Evolutionary conservation across 1,140 invertebrate species (phyloP).

Genomic region (Euwallacea fornicatus): DNA sequence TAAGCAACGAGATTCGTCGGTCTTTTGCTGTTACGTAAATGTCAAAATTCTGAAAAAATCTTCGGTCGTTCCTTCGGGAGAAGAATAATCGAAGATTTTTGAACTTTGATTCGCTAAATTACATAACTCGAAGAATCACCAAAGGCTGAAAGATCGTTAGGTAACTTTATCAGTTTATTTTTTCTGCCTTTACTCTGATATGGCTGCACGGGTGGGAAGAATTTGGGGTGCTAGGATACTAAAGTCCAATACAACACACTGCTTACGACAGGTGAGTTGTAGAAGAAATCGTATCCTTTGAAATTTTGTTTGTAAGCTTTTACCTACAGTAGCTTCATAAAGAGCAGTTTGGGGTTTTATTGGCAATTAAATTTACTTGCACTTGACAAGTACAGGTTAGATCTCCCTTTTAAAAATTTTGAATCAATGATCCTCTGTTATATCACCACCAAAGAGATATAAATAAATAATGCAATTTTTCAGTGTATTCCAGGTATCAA

Average conservation of each 20-base stretch:
- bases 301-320: not conserved
- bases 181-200: slow-evolving; percentile 55
- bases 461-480: too few species aligned
- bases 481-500: too few species aligned
- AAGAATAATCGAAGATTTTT: slow-evolving; percentile 39
- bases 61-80: slow-evolving; percentile 36
- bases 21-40: slow-evolving; percentile 31
- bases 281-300: not conserved
- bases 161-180: slow-evolving; percentile 20
- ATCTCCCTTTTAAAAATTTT: not conserved
- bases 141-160: not conserved
- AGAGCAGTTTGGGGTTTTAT: not conserved
- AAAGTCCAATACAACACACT: slow-evolving; percentile 60
- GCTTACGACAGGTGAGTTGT: slow-evolving; percentile 57
- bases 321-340: not conserved
- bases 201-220: slow-evolving; percentile 79
- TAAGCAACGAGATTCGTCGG: not conserved
- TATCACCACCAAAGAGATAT: not conserved
- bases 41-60: slow-evolving; percentile 38
- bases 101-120: slow-evolving; percentile 8
- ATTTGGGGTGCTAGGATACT: slow-evolving; percentile 78
- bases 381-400: not conserved
- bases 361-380: not conserved
- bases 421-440: not conserved
- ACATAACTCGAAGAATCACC: not conserved